Conservation (phyloP, 2,797 vertebrate species). For the Gallinago solitaria region DNA sequence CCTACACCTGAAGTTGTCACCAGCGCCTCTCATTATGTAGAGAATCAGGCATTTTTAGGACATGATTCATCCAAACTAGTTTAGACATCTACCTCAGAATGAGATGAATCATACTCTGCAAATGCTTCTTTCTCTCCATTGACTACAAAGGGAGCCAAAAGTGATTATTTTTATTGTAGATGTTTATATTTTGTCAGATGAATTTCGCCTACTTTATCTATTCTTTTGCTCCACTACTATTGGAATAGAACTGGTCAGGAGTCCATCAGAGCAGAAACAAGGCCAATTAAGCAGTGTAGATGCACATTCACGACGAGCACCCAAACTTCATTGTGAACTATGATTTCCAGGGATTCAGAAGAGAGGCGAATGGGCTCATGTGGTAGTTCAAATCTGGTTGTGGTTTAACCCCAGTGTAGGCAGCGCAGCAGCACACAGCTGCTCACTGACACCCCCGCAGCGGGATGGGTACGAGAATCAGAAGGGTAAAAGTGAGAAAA, state of each 20-base stretch:
- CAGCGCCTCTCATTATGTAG: background rate
- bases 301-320: background rate
- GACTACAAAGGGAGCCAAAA: background rate
- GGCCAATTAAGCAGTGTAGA: background rate
- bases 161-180: background rate
- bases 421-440: background rate
- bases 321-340: background rate
- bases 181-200: background rate
- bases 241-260: background rate
- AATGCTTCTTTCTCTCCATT: background rate
- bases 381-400: background rate
- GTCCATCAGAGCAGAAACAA: background rate
- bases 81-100: background rate
- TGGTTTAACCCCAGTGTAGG: background rate
- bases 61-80: background rate
- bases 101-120: background rate
- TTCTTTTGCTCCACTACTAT: background rate
- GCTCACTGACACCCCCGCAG: background rate
- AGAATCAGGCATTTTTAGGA: background rate
- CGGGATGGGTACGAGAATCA: background rate
- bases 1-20: background rate
- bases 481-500: background rate
- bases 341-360: background rate
- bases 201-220: background rate
- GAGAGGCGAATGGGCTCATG: background rate